Percentiles rank a stretch among this genome's conserved stretches.
These are phyloP conservation scores for Bubalus kerabau DNA, from an alignment of 2,113 vertebrate species.

Conservation along the genomic window DNA sequence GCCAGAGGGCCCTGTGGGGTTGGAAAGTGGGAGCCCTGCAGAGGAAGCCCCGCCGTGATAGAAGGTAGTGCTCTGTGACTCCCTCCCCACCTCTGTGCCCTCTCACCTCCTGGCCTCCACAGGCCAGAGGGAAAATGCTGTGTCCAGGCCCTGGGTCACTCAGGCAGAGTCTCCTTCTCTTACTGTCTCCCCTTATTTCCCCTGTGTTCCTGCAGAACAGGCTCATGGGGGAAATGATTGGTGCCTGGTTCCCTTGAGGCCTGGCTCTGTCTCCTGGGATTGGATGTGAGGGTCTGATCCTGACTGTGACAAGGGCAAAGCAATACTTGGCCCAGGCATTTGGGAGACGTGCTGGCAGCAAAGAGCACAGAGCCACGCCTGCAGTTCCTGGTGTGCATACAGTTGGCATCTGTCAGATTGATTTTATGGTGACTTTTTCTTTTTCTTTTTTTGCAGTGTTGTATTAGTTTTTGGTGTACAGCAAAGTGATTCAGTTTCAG, in stretches of 20 bases:
- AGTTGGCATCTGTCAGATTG: accelerated
- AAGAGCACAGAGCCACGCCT: background rate
- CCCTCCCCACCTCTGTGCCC: background rate
- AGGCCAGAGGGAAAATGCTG: background rate
- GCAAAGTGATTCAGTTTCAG: background rate
- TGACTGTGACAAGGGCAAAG: background rate
- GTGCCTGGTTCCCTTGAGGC: background rate
- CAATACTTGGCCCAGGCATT: background rate
- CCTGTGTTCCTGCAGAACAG: background rate
- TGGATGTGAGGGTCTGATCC: background rate
- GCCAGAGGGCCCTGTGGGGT: background rate
- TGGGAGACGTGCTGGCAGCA: background rate
- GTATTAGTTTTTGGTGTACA: background rate
- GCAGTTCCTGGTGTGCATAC: background rate
- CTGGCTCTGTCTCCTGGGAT: background rate
- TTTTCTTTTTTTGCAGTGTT: background rate
- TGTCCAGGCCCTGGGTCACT: no score
- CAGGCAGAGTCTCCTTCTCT: background rate
- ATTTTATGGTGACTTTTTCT: background rate
- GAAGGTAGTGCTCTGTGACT: background rate
- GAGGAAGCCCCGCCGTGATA: background rate
- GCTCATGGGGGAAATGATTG: accelerated
- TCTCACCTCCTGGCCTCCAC: background rate
- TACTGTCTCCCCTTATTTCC: background rate
- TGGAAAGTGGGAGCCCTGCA: background rate